A percentile compares a stretch with the other conserved stretches of the same genome.
phyloP scores from a whole-genome alignment of 1,140 invertebrate genomes.

The Dinothrombium tinctorium region DNA sequence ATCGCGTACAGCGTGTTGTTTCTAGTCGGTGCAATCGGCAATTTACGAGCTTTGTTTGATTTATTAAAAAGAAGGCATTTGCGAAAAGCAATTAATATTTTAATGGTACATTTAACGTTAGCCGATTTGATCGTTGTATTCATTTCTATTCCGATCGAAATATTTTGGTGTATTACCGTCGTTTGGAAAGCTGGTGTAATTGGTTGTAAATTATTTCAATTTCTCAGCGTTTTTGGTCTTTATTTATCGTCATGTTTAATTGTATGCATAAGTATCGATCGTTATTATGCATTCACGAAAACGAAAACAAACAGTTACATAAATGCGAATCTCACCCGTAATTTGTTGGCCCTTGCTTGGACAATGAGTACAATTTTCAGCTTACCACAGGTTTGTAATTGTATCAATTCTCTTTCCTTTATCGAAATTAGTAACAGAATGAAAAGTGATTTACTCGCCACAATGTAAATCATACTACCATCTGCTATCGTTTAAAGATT shows the following conservation, averaged over 20 bases:
- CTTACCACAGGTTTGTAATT: no score
- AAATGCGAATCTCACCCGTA: no score
- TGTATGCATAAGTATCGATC: conserved; percentile 49
- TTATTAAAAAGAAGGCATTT: conserved; percentile 36
- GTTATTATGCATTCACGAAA: conserved; percentile 20
- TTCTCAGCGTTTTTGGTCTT: conserved; percentile 38
- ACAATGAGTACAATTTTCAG: no score
- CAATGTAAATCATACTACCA: no score
- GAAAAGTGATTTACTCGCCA: no score
- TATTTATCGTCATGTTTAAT: conserved; percentile 55
- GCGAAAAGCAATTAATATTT: conserved; percentile 43
- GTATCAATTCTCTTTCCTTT: no score
- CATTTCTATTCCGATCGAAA: conserved; percentile 51
- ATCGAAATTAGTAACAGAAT: no score
- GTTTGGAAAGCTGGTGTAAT: conserved; percentile 45
- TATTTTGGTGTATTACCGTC: conserved; percentile 47
- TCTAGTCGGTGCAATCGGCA: conserved; percentile 40
- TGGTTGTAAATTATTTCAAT: conserved; percentile 41
- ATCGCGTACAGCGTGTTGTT: conserved; percentile 38
- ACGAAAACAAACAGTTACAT: no score
- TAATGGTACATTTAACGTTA: conserved; percentile 30
- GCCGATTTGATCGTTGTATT: conserved; percentile 54
- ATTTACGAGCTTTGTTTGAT: conserved; percentile 45
- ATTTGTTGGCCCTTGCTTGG: no score
- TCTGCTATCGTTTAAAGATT: no score